Base-by-base conservation (phyloP, 2,797 vertebrate species). In the Rhinophrynus dorsalis region DNA sequence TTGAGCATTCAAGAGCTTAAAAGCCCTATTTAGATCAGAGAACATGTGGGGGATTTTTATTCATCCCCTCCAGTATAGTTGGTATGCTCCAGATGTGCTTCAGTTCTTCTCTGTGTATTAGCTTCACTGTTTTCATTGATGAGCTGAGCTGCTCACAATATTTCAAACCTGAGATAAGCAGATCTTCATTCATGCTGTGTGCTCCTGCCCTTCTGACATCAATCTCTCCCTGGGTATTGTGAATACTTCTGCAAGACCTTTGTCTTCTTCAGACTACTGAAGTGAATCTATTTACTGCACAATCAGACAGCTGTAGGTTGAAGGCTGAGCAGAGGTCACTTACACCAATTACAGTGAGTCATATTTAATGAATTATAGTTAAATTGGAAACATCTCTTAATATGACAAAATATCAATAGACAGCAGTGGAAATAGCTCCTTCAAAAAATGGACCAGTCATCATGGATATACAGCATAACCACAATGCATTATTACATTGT, bases 81-180 rank as follows among this genome's bases (percentile, higher is more conserved):
- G n/a, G n/a, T n/a, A n/a, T n/a, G n/a, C n/a, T n/a, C n/a, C n/a
- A n/a, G n/a, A n/a, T n/a, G n/a, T n/a, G n/a, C n/a, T n/a, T n/a
- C n/a, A n/a, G n/a, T n/a, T n/a, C n/a, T n/a, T n/a, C n/a, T n/a
- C n/a, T n/a, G n/a, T n/a, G n/a, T n/a, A n/a, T n/a, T n/a, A n/a
- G n/a, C n/a, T n/a, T n/a, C n/a, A 13, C 54, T 32, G 62, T 52
- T 65, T 68, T 58, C 55, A 58, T 58, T 32, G 65, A 58, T 15
- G 21, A 47, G 26, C 57, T 26, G 55, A 26, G 23, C 65, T 58
- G 32, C 32, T 29, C 30, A 21, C 56, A 29, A 37, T 23, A 55
- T 26, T 61, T 45, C 20, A 20, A 69, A 45, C 50, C 54, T 32
- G 9, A 15, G n/a, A 48, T 48, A 50, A 48, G 45, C 50, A 63